A percentile compares a stretch with the other conserved stretches of the same genome.
phyloP scores from a whole-genome alignment of 2,888 invertebrate species.

The Phlogophora meticulosa region DNA sequence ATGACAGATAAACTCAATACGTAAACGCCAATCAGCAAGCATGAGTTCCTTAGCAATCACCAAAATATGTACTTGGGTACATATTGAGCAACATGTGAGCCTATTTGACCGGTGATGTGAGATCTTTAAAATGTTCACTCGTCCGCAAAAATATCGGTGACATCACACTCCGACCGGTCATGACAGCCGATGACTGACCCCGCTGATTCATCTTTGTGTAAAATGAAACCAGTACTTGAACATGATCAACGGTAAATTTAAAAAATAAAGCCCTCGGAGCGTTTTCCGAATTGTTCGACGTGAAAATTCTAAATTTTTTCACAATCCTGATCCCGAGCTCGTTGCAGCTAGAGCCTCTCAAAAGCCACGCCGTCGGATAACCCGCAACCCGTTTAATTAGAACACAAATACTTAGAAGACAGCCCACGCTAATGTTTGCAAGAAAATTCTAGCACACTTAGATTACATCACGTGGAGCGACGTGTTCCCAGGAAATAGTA shows the following conservation, averaged over 20 bases:
- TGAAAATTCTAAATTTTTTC: slow-evolving; percentile 5
- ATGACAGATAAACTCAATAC: slow-evolving; percentile 14
- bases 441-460: slow-evolving; percentile 23
- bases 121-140: slow-evolving; percentile 39
- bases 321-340: slow-evolving; percentile 8
- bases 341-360: slow-evolving; percentile 20
- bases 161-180: slow-evolving; percentile 51
- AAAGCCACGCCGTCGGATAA: slow-evolving; percentile 25
- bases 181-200: slow-evolving; percentile 34
- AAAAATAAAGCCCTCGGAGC: background rate
- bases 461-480: slow-evolving; percentile 20
- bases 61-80: slow-evolving; percentile 10
- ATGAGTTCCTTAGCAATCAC: slow-evolving; percentile 26
- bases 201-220: slow-evolving; percentile 51
- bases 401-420: slow-evolving; percentile 49
- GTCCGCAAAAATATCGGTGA: slow-evolving; percentile 45
- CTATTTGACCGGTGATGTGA: slow-evolving; percentile 32
- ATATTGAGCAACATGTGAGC: background rate
- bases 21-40: slow-evolving; percentile 18
- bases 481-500: slow-evolving; percentile 28
- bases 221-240: slow-evolving; percentile 29
- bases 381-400: slow-evolving; percentile 57
- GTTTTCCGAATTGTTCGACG: background rate
- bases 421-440: slow-evolving; percentile 22
- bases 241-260: background rate